Conservation (phyloP, 2,797 vertebrate genomes). For the Linurgus olivaceus region DNA sequence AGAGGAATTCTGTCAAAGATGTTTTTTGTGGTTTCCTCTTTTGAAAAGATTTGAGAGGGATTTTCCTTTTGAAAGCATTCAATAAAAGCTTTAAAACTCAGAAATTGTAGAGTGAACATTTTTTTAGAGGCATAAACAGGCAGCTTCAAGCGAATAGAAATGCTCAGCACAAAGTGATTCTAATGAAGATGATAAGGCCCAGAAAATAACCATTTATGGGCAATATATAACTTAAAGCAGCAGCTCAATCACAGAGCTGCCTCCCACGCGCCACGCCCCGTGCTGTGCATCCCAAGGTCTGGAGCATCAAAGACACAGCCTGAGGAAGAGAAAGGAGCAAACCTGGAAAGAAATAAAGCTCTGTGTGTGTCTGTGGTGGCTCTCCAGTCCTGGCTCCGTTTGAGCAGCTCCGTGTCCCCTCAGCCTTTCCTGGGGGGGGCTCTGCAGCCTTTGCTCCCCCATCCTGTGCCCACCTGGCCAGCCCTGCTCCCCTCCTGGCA, state of each 20-base stretch:
- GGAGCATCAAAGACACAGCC: neutral
- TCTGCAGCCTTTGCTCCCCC: neutral
- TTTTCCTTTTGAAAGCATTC: neutral
- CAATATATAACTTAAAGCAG: neutral
- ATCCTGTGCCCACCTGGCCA: neutral
- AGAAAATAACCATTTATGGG: constrained; percentile 1
- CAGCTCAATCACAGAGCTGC: neutral
- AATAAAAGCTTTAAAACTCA: neutral
- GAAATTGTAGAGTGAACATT: neutral
- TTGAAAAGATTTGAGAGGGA: neutral
- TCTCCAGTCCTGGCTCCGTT: neutral
- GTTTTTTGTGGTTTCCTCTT: neutral
- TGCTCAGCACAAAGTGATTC: neutral
- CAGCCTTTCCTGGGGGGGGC: neutral
- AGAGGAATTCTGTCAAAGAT: neutral
- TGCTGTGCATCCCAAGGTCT: neutral
- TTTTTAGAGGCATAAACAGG: neutral
- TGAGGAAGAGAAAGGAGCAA: neutral
- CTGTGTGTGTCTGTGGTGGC: neutral
- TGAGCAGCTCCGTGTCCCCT: neutral
- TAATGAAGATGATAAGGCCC: neutral
- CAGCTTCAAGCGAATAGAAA: neutral
- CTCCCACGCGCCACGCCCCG: neutral
- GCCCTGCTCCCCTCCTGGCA: neutral
- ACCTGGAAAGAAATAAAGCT: neutral